Evolutionary conservation across 2,113 vertebrate genomes (phyloP).

Genomic region (Lepisosteus oculatus): DNA sequence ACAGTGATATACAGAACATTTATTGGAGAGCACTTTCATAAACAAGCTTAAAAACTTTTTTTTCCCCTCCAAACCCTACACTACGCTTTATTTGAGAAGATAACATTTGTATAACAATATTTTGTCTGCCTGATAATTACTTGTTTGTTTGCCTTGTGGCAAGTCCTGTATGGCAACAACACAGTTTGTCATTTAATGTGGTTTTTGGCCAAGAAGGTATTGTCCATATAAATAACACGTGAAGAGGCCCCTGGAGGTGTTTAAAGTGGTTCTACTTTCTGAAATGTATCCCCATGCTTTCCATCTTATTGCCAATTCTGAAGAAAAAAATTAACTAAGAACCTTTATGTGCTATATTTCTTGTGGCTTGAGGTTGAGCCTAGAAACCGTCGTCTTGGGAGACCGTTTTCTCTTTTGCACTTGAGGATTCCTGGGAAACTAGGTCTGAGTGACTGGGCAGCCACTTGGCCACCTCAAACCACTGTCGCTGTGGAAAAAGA

Average conservation of each 20-base stretch:
- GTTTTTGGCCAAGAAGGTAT: constrained; percentile 60
- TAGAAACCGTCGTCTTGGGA: constrained; percentile 53
- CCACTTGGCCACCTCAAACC: constrained; percentile 55
- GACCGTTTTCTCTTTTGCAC: constrained; percentile 49
- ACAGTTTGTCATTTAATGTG: constrained; percentile 52
- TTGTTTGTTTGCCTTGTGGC: constrained; percentile 66
- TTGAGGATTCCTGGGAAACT: constrained; percentile 38
- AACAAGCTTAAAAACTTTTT: constrained; percentile 17
- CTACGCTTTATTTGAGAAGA: constrained; percentile 47
- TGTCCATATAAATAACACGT: constrained; percentile 72
- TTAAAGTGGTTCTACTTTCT: constrained; percentile 64
- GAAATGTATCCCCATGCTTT: constrained; percentile 36
- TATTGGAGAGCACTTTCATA: background rate
- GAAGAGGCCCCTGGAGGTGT: constrained; percentile 71
- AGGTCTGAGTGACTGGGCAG: constrained; percentile 46
- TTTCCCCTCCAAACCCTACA: constrained; percentile 32
- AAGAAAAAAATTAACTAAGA: constrained; percentile 60
- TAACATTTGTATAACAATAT: constrained; percentile 55
- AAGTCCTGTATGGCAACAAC: constrained; percentile 67
- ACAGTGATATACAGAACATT: too few species aligned
- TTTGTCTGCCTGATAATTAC: constrained; percentile 43
- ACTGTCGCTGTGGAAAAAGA: constrained; percentile 35
- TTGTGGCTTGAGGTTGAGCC: constrained; percentile 57
- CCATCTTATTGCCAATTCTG: constrained; percentile 54
- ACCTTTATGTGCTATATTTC: constrained; percentile 53